Evolutionary conservation across 2,797 vertebrate species (phyloP).

Genomic region (Macroramphosus scolopax): DNA sequence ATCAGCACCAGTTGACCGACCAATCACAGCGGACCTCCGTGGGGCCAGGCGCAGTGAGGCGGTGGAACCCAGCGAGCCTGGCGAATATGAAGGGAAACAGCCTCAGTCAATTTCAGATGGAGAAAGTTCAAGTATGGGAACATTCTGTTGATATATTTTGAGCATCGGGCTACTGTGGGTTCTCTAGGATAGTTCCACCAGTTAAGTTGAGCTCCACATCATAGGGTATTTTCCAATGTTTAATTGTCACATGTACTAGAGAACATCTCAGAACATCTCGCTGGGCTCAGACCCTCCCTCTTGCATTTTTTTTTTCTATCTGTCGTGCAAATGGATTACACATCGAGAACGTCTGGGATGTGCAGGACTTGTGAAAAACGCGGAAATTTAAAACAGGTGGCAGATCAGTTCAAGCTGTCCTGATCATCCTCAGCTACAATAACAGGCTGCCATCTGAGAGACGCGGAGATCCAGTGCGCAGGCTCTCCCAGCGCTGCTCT

Average conservation of each 20-base stretch:
- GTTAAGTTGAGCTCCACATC: no score
- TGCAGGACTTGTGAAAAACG: no score
- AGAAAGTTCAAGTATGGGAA: slow-evolving; percentile 60
- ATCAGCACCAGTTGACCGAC: slow-evolving; percentile 55
- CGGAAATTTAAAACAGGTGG: slow-evolving; percentile 27
- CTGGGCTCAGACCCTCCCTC: no score
- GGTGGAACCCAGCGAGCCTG: slow-evolving; percentile 37
- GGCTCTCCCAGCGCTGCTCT: slow-evolving; percentile 58
- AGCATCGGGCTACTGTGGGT: no score
- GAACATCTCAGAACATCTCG: no score
- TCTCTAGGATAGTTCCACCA: no score
- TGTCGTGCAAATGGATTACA: no score
- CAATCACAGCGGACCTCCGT: slow-evolving; percentile 74
- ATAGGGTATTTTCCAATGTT: no score
- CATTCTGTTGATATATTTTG: no score
- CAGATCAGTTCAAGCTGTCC: slow-evolving; percentile 47
- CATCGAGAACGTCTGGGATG: no score
- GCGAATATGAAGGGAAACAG: slow-evolving; percentile 39
- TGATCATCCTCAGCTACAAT: slow-evolving; percentile 53
- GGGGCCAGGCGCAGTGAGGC: slow-evolving; percentile 71
- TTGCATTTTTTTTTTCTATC: no score
- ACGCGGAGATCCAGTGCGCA: slow-evolving; percentile 67
- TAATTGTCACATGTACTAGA: no score
- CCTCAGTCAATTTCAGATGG: slow-evolving; percentile 22
- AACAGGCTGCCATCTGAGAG: slow-evolving; percentile 61